Percentiles rank a stretch among this genome's conserved stretches.
Evolutionary conservation across 2,888 invertebrate genomes (phyloP).

Genomic region (Psylliodes chrysocephalus): DNA sequence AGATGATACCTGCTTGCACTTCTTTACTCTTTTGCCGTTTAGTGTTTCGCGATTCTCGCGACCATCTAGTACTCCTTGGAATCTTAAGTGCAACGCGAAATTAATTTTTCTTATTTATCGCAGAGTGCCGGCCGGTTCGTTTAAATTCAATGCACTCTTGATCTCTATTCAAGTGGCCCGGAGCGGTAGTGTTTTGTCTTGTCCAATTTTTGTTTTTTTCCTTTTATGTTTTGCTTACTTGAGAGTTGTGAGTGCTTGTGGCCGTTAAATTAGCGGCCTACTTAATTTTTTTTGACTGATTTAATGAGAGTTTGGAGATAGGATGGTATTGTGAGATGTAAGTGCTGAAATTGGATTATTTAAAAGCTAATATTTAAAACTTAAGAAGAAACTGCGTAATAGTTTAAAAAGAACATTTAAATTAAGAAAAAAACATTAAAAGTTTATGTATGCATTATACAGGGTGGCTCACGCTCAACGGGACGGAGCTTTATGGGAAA

Average conservation of each 20-base stretch:
- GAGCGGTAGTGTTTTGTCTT: constrained; percentile 28
- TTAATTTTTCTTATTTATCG: constrained; percentile 21
- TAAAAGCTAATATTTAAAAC: too few species aligned
- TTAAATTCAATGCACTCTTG: constrained; percentile 6
- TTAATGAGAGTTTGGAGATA: constrained; percentile 8
- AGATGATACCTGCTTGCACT: constrained; percentile 32
- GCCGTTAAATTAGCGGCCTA: neutral
- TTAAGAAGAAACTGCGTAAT: too few species aligned
- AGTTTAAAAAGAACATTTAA: too few species aligned
- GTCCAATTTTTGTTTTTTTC: constrained; percentile 8
- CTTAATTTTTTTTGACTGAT: neutral
- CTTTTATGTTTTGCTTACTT: neutral
- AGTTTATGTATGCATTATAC: too few species aligned
- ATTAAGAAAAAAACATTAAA: too few species aligned
- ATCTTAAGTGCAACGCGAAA: constrained; percentile 39
- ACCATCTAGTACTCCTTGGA: constrained; percentile 34
- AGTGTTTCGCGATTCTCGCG: constrained; percentile 35
- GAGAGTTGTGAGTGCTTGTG: neutral
- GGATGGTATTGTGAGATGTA: constrained; percentile 3
- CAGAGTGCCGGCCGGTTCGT: too few species aligned
- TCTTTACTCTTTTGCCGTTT: constrained; percentile 31
- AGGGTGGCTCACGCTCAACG: too few species aligned
- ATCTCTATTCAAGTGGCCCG: constrained; percentile 10
- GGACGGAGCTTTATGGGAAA: too few species aligned
- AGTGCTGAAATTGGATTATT: neutral